Conservation (phyloP, 2,888 invertebrate genomes). For the Gortyna flavago region DNA sequence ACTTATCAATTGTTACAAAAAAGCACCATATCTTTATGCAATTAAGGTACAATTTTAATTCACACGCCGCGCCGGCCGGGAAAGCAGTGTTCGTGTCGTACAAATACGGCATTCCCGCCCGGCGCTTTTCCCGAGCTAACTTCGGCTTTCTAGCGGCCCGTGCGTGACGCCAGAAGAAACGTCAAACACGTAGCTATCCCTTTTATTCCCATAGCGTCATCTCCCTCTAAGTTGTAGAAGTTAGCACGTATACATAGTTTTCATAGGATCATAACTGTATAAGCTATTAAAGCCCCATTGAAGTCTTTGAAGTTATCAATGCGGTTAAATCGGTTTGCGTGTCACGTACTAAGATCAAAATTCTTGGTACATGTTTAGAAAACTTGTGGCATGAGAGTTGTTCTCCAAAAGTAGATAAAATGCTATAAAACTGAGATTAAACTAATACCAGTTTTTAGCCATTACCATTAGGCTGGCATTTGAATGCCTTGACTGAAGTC, state of each 20-base stretch:
- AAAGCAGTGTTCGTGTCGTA: slow-evolving; percentile 67
- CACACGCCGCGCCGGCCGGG: slow-evolving; percentile 58
- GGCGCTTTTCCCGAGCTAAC: slow-evolving; percentile 69
- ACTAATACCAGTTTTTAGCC: background rate
- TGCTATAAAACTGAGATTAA: slow-evolving; percentile 1
- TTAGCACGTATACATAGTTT: slow-evolving; percentile 44
- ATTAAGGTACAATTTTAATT: slow-evolving; percentile 63
- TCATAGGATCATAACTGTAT: slow-evolving; percentile 56
- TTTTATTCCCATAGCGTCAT: slow-evolving; percentile 51
- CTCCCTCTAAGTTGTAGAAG: slow-evolving; percentile 36
- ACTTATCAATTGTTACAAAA: slow-evolving; percentile 36
- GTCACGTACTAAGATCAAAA: slow-evolving; percentile 59
- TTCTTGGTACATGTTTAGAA: slow-evolving; percentile 47
- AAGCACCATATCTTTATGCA: slow-evolving; percentile 37
- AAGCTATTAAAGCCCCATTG: slow-evolving; percentile 52
- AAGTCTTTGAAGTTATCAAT: slow-evolving; percentile 58
- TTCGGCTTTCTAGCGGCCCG: slow-evolving; percentile 67
- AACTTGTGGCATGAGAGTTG: slow-evolving; percentile 37
- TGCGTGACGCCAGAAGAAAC: slow-evolving; percentile 67
- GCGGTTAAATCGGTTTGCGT: slow-evolving; percentile 39
- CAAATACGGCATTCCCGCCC: slow-evolving; percentile 62
- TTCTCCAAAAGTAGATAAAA: slow-evolving; percentile 30
- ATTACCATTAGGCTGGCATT: background rate
- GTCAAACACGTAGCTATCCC: slow-evolving; percentile 61
- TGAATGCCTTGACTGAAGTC: background rate